Percentiles rank a stretch among this genome's conserved stretches.
These are phyloP conservation scores for Hyposmocoma kahamanoa DNA, from an alignment of 1,140 invertebrate genomes.

Conservation along the genomic window DNA sequence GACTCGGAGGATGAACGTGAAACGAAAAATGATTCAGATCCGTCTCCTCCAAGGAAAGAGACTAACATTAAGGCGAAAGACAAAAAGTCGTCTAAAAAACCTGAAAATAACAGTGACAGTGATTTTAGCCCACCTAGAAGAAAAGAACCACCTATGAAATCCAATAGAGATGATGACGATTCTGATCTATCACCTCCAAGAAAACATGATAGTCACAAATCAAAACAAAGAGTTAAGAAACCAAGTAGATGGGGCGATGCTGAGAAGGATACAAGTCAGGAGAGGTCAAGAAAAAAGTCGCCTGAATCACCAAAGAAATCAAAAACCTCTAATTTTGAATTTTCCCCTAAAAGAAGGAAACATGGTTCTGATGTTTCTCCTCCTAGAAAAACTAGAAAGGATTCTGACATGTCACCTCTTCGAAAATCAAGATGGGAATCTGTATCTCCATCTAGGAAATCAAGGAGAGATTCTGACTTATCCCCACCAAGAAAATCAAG, in stretches of 20 bases:
- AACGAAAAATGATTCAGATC: conserved; percentile 49
- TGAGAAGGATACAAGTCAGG: conserved; percentile 3
- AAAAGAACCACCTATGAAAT: conserved; percentile 6
- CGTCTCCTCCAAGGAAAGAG: conserved; percentile 36
- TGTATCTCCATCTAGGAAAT: too few species aligned
- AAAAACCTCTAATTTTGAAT: too few species aligned
- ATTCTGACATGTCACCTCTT: too few species aligned
- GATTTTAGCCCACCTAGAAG: conserved; percentile 38
- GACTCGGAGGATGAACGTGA: conserved; percentile 64
- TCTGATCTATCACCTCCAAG: conserved; percentile 50
- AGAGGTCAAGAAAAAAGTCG: conserved; percentile 9
- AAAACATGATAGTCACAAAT: conserved; percentile 17
- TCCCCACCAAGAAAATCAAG: too few species aligned
- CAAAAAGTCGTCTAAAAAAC: conserved; percentile 5
- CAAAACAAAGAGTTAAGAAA: conserved; percentile 12
- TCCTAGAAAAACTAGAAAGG: too few species aligned
- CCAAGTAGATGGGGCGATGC: too few species aligned
- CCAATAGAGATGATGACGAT: conserved; percentile 14
- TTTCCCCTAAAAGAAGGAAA: too few species aligned
- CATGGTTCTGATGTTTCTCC: too few species aligned
- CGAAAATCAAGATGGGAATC: too few species aligned
- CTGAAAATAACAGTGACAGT: conserved; percentile 33
- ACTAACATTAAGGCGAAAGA: conserved; percentile 10
- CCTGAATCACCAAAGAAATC: background rate
- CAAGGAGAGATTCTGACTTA: too few species aligned